Base-by-base conservation (phyloP, 2,888 invertebrate genomes). In the Oeneis ivallda region DNA sequence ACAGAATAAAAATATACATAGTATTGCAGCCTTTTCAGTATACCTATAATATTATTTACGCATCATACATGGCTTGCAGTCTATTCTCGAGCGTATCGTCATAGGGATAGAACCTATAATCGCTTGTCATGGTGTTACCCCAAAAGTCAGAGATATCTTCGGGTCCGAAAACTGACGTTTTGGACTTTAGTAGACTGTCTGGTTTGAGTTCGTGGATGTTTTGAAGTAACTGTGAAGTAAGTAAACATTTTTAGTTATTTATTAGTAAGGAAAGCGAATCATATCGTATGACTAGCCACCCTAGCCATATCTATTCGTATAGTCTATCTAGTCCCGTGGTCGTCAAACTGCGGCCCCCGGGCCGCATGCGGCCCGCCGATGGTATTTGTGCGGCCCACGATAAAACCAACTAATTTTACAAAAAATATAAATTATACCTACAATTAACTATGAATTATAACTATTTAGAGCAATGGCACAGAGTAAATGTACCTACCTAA, bases 81-180 rank as follows among this genome's bases (percentile, higher is more conserved):
- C 74, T 74, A 70, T 81, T 83, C 60, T 84, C 84, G n/a, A 76
- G 58, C 67, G 75, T 75, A 70, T 86, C 82, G 0, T 81, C 81
- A 43, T 76, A 61, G 0, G 74, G 70, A 62, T 84, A 83, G 43
- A 80, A 77, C 43, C 78, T 80, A 56, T 78, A 80, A 64, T 85
- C 86, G 70, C 73, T 78, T 49, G 79, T 62, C 1, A 79, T 66
- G 32, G 77, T 45, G 68, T 76, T 8, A 77, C 74, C 77, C 56
- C 75, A 66, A 78, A 80, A 81, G 11, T 84, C 84, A 0, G 82
- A 80, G 2, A 80, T 70, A 37, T 81, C 82, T 53, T 85, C 83
- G 0, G 80, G 73, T 0, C 78, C 52, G 37, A 78, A 78, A 52
- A 78, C 72, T 0, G 84, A 79, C 0, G 74, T 60, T 50, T 77